Percentiles rank a stretch among this genome's conserved stretches.
phyloP scores from a whole-genome alignment of 2,888 invertebrate genomes.

The Synergus laeviventris region DNA sequence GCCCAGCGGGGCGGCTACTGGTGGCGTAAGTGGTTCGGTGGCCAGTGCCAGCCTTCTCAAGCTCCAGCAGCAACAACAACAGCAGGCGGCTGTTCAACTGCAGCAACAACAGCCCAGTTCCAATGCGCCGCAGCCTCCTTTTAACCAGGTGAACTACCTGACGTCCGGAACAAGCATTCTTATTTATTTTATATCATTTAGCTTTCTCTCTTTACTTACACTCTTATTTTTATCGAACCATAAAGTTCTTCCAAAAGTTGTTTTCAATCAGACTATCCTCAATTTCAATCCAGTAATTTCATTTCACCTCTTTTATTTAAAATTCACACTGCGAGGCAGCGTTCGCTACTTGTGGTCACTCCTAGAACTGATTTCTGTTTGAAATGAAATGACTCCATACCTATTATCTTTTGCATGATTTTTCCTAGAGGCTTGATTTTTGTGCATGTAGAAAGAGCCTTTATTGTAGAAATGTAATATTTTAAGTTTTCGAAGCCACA shows the following conservation, averaged over 20 bases:
- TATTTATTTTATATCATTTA: constrained; percentile 22
- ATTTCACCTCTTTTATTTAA: neutral
- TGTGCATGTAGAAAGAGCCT: constrained; percentile 19
- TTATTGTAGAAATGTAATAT: constrained; percentile 11
- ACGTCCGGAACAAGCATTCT: constrained; percentile 53
- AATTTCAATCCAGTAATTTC: neutral
- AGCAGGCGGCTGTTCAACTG: constrained; percentile 67
- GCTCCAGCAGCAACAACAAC: constrained; percentile 72
- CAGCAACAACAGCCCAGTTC: constrained; percentile 72
- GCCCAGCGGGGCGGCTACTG: constrained; percentile 71
- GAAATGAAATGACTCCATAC: neutral
- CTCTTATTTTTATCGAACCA: neutral
- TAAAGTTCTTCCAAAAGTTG: neutral
- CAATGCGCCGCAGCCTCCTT: constrained; percentile 73
- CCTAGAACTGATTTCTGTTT: neutral
- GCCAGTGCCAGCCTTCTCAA: constrained; percentile 74
- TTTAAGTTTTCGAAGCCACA: neutral
- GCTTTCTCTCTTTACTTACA: constrained; percentile 3
- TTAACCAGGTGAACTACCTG: constrained; percentile 74
- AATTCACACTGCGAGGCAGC: neutral
- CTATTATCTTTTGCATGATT: constrained; percentile 30
- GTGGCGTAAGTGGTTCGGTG: constrained; percentile 73
- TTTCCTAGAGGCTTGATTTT: constrained; percentile 20
- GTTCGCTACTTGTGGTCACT: neutral
- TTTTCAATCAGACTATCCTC: neutral